Conservation (phyloP, 2,113 vertebrate species). For the Hiodon tergisus region DNA sequence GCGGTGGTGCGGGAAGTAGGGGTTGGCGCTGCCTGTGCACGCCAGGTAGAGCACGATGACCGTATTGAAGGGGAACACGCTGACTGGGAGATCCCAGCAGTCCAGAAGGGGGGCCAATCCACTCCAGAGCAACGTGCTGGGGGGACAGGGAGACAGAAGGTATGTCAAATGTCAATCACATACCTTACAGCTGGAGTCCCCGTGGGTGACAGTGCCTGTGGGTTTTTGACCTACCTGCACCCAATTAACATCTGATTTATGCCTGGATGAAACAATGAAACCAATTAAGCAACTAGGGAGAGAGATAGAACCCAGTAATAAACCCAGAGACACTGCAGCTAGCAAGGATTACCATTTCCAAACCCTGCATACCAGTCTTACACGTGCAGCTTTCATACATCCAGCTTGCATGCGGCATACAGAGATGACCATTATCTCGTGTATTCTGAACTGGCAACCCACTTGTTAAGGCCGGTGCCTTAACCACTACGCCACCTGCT, state of each 20-base stretch:
- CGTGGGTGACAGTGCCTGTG: background rate
- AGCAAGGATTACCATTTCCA: too few relatives aligned
- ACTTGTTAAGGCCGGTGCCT: too few relatives aligned
- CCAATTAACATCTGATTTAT: background rate
- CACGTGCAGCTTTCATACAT: too few relatives aligned
- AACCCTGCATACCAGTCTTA: too few relatives aligned
- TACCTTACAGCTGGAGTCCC: background rate
- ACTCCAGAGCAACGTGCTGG: slow-evolving; percentile 58
- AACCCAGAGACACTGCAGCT: too few relatives aligned
- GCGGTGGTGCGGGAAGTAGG: slow-evolving; percentile 52
- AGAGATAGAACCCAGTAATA: too few relatives aligned
- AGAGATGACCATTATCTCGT: too few relatives aligned
- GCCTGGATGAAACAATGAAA: background rate
- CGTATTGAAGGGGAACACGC: slow-evolving; percentile 65
- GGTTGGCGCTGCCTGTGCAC: slow-evolving; percentile 52
- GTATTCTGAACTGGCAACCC: too few relatives aligned
- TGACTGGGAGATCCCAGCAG: slow-evolving; percentile 56
- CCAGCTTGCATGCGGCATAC: too few relatives aligned
- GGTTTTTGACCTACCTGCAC: background rate
- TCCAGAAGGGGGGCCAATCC: slow-evolving; percentile 50
- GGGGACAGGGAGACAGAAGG: background rate
- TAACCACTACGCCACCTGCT: too few relatives aligned
- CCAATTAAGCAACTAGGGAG: background rate
- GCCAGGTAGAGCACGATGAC: slow-evolving; percentile 58
- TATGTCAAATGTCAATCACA: background rate